These are phyloP conservation scores for Agrotis clavis DNA, from an alignment of 2,888 invertebrate genomes.

Conservation along the genomic window DNA sequence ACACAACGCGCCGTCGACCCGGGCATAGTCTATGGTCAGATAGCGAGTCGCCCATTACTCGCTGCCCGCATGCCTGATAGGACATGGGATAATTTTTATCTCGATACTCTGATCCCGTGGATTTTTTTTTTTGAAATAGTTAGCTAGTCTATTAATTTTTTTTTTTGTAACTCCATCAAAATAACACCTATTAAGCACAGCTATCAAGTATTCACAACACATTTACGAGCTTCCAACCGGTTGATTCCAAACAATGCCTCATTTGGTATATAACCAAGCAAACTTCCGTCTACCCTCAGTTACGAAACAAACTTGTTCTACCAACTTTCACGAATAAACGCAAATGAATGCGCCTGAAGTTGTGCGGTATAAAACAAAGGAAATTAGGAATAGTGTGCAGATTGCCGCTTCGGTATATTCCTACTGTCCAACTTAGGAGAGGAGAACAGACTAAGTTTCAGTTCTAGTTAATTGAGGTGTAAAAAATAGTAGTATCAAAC, in stretches of 20 bases:
- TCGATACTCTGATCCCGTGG: too few species aligned
- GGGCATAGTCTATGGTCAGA: too few species aligned
- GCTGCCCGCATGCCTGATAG: too few species aligned
- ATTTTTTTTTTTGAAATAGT: too few species aligned
- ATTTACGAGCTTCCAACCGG: conserved; percentile 41
- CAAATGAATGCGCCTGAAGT: conserved; percentile 55
- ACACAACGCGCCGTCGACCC: too few species aligned
- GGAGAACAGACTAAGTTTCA: not conserved
- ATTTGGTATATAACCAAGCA: conserved; percentile 46
- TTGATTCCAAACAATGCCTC: conserved; percentile 59
- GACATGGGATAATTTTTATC: too few species aligned
- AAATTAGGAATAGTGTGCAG: conserved; percentile 6
- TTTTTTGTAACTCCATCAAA: not conserved
- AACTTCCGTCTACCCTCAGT: conserved; percentile 40
- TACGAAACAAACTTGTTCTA: conserved; percentile 39
- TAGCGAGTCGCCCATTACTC: too few species aligned
- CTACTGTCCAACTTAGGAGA: conserved; percentile 3
- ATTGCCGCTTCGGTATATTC: conserved; percentile 16
- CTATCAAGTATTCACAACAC: conserved; percentile 40
- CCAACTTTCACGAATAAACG: conserved; percentile 55
- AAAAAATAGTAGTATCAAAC: too few species aligned
- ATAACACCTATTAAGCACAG: conserved; percentile 9
- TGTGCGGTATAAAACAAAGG: conserved; percentile 40
- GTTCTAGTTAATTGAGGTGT: too few species aligned
- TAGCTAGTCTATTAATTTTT: too few species aligned